A percentile compares a stretch with the other conserved stretches of the same genome.
These are phyloP conservation scores for Drepana falcataria DNA, from an alignment of 2,888 invertebrate genomes.

Conservation along the genomic window DNA sequence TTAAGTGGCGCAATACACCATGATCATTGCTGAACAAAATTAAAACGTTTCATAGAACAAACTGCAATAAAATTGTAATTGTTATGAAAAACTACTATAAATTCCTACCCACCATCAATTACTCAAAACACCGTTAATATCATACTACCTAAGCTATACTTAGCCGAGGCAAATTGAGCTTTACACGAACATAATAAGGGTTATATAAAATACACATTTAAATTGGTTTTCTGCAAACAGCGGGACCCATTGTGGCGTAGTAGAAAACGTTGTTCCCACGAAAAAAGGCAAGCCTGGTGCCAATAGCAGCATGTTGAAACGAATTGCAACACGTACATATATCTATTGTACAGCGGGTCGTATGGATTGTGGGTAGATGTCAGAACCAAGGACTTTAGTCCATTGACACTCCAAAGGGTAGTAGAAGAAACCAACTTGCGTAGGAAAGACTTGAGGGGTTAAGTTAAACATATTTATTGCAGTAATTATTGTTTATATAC, in stretches of 20 bases:
- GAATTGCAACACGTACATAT: conserved; percentile 39
- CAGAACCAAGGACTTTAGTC: conserved; percentile 22
- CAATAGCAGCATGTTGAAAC: conserved; percentile 53
- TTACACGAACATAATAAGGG: conserved; percentile 18
- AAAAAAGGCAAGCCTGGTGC: conserved; percentile 66
- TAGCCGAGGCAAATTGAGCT: conserved; percentile 12
- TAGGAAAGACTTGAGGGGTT: neutral
- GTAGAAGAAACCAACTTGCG: too few species aligned
- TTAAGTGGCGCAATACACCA: too few species aligned
- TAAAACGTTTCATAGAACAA: neutral
- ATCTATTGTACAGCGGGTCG: conserved; percentile 36
- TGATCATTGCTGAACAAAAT: neutral
- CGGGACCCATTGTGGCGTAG: conserved; percentile 47
- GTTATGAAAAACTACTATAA: conserved; percentile 3
- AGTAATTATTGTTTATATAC: too few species aligned
- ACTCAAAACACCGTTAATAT: conserved; percentile 43
- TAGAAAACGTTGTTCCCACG: conserved; percentile 72
- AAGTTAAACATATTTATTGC: neutral
- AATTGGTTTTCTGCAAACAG: conserved; percentile 27
- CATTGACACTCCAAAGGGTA: conserved; percentile 22
- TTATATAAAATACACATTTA: conserved; percentile 17
- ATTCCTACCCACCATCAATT: conserved; percentile 25
- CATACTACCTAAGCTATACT: conserved; percentile 5
- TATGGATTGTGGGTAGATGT: conserved; percentile 37
- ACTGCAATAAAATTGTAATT: neutral